Evolutionary conservation across 2,888 invertebrate genomes (phyloP).

Genomic region (Hydraecia micacea): DNA sequence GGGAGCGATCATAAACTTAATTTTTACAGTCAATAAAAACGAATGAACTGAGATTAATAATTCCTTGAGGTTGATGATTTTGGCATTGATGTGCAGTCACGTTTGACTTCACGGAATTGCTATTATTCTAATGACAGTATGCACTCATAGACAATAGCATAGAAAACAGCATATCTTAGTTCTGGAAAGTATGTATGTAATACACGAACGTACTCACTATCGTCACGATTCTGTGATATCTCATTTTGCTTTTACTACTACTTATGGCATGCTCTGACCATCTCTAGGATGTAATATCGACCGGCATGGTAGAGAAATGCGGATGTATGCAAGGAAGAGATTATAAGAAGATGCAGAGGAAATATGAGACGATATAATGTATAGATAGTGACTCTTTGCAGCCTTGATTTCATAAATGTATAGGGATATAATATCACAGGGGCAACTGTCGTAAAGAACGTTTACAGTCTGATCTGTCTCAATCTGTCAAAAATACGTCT

Average conservation of each 20-base stretch:
- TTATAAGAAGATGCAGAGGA: background rate
- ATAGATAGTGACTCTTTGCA: background rate
- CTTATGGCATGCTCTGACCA: conserved; percentile 24
- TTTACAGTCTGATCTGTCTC: too few relatives aligned
- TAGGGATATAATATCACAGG: background rate
- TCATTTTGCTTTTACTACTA: conserved; percentile 45
- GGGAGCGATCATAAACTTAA: conserved; percentile 50
- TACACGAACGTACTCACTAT: conserved; percentile 24
- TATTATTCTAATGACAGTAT: conserved; percentile 39
- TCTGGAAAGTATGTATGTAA: conserved; percentile 41
- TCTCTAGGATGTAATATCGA: conserved; percentile 38
- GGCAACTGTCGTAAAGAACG: too few relatives aligned
- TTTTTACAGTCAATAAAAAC: conserved; percentile 63
- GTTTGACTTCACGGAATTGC: conserved; percentile 33
- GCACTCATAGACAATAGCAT: conserved; percentile 26
- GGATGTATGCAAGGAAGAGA: conserved; percentile 17
- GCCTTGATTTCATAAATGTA: background rate
- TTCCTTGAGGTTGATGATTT: conserved; percentile 59
- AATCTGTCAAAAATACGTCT: too few relatives aligned
- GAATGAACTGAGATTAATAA: conserved; percentile 54
- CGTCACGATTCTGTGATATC: conserved; percentile 55
- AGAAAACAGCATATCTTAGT: conserved; percentile 10
- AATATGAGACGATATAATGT: background rate
- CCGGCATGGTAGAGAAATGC: conserved; percentile 19
- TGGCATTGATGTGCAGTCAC: conserved; percentile 53